phyloP scores from a whole-genome alignment of 2,797 vertebrate genomes.

The Alosa sapidissima region DNA sequence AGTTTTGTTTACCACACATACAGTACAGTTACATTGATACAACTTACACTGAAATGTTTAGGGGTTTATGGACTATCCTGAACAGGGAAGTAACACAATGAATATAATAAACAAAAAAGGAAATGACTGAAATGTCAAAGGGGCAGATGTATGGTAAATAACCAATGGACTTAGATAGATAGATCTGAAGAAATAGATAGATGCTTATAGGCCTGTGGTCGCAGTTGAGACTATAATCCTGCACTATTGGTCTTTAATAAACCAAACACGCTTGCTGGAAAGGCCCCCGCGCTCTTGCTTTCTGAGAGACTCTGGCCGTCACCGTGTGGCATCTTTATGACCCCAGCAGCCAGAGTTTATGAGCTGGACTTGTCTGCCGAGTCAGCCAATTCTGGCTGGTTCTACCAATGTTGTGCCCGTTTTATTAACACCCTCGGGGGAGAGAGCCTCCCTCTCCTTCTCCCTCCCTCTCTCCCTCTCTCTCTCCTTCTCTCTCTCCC shows the following conservation, averaged over 20 bases:
- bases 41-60: no score
- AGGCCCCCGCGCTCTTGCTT: background rate
- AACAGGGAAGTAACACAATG: background rate
- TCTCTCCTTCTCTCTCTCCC: no score
- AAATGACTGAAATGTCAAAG: background rate
- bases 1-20: no score
- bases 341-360: slow-evolving; percentile 27
- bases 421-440: slow-evolving; percentile 39
- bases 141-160: background rate
- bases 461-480: no score
- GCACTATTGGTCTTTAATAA: background rate
- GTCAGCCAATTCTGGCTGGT: slow-evolving; percentile 33
- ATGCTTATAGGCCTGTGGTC: background rate
- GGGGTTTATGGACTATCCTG: no score
- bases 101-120: background rate
- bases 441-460: background rate
- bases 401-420: slow-evolving; percentile 25
- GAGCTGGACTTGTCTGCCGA: slow-evolving; percentile 32
- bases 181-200: background rate
- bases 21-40: no score
- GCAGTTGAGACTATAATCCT: background rate
- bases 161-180: background rate
- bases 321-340: slow-evolving; percentile 31
- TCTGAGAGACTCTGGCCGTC: slow-evolving; percentile 23
- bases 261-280: background rate